phyloP scores from a whole-genome alignment of 2,113 vertebrate genomes.

The Stomatorhinus ivindoensis region DNA sequence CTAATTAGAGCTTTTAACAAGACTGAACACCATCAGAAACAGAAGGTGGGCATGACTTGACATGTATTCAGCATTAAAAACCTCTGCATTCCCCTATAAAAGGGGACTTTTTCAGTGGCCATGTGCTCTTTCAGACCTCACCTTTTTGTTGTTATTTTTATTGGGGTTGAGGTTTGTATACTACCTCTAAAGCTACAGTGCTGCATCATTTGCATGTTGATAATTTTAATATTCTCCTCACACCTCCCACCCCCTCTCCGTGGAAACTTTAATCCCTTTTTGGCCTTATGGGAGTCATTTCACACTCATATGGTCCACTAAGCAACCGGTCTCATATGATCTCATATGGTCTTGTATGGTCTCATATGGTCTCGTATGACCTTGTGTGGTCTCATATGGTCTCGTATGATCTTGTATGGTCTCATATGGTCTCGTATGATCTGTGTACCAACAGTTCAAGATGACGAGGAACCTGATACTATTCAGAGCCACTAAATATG shows the following conservation, averaged over 20 bases:
- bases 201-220: not conserved
- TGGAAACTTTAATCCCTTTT: not conserved
- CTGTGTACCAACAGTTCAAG: not conserved
- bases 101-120: constrained; percentile 41
- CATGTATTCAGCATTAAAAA: constrained; percentile 60
- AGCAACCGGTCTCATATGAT: not conserved
- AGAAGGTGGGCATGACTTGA: constrained; percentile 69
- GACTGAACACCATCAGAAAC: constrained; percentile 70
- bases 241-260: not conserved
- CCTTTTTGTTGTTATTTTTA: constrained; percentile 48
- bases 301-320: not conserved
- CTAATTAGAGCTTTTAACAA: constrained; percentile 84
- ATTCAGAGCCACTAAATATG: not conserved
- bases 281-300: not conserved
- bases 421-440: not conserved
- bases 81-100: constrained; percentile 59
- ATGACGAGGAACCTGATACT: not conserved
- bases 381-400: not conserved
- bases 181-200: constrained; percentile 29
- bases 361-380: not conserved
- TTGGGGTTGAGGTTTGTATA: constrained; percentile 13
- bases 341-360: not conserved
- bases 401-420: not conserved
- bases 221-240: not conserved
- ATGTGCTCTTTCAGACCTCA: constrained; percentile 44